Evolutionary conservation across 2,888 invertebrate genomes (phyloP).

Genomic region (Drosophila putrida): DNA sequence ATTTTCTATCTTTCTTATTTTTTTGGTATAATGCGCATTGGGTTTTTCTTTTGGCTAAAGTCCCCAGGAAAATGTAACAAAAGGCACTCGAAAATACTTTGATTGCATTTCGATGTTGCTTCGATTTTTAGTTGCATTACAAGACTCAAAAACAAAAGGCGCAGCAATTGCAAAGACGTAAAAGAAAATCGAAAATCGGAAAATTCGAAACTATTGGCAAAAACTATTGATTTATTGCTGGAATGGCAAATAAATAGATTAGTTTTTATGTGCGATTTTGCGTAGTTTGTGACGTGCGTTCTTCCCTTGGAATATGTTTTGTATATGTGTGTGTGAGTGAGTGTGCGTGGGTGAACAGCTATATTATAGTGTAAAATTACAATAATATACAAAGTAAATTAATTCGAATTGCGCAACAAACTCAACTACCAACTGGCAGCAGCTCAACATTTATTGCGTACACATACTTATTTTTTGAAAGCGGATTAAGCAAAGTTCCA

Average conservation of each 20-base stretch:
- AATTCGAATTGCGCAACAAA: conserved; percentile 56
- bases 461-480: conserved; percentile 31
- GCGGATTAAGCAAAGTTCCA: conserved; percentile 54
- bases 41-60: conserved; percentile 44
- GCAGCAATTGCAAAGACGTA: conserved; percentile 19
- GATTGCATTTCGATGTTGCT: conserved; percentile 71
- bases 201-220: conserved; percentile 8
- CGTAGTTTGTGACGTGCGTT: conserved; percentile 69
- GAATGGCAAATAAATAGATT: conserved; percentile 76
- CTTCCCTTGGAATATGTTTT: conserved; percentile 1
- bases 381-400: conserved; percentile 45
- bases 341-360: conserved; percentile 34
- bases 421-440: conserved; percentile 26
- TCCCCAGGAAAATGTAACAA: conserved; percentile 28
- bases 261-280: conserved; percentile 64
- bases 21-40: conserved; percentile 44
- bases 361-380: conserved; percentile 57
- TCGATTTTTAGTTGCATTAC: conserved; percentile 70
- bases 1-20: neutral
- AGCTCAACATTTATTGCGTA: conserved; percentile 4
- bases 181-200: neutral
- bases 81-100: conserved; percentile 60
- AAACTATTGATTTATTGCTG: conserved; percentile 78
- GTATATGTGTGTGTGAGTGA: conserved; percentile 12
- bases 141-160: conserved; percentile 68